These are phyloP conservation scores for Heterodera schachtii DNA, from an alignment of 1,140 invertebrate species.

Conservation along the genomic window DNA sequence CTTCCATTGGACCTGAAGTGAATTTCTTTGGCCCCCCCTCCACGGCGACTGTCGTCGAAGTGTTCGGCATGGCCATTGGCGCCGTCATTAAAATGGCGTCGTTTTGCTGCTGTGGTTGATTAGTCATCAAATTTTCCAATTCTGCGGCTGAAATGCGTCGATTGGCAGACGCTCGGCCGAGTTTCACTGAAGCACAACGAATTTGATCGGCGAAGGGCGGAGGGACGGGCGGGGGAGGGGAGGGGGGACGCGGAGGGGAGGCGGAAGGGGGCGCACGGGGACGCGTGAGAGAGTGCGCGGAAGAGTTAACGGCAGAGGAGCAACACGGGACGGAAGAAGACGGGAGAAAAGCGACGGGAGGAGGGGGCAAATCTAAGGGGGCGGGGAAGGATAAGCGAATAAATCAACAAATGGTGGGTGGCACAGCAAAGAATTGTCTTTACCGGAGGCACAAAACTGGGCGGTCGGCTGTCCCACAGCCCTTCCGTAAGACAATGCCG, in stretches of 20 bases:
- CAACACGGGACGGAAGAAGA: neutral
- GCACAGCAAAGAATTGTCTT: neutral
- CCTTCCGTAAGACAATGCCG: conserved; percentile 48
- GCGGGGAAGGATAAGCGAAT: too few species aligned
- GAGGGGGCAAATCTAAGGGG: conserved; percentile 20
- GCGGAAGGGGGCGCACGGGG: neutral
- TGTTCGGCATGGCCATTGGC: conserved; percentile 25
- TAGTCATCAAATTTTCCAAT: conserved; percentile 84
- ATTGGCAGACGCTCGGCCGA: conserved; percentile 76
- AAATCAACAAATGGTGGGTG: too few species aligned
- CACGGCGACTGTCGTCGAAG: conserved; percentile 17
- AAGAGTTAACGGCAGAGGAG: neutral
- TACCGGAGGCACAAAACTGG: conserved; percentile 19
- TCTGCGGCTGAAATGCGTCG: conserved; percentile 84
- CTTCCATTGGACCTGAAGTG: conserved; percentile 71
- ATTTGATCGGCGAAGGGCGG: conserved; percentile 30
- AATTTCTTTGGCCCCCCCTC: conserved; percentile 73
- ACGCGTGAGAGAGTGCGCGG: neutral
- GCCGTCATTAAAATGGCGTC: conserved; percentile 48
- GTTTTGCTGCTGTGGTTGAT: conserved; percentile 69
- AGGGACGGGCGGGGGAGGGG: conserved; percentile 8
- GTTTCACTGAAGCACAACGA: conserved; percentile 76
- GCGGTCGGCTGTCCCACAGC: neutral
- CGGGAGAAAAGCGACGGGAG: neutral
- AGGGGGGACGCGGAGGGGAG: neutral